Evolutionary conservation across 2,888 invertebrate genomes (phyloP).

Genomic region (Calliopum simillimum): DNA sequence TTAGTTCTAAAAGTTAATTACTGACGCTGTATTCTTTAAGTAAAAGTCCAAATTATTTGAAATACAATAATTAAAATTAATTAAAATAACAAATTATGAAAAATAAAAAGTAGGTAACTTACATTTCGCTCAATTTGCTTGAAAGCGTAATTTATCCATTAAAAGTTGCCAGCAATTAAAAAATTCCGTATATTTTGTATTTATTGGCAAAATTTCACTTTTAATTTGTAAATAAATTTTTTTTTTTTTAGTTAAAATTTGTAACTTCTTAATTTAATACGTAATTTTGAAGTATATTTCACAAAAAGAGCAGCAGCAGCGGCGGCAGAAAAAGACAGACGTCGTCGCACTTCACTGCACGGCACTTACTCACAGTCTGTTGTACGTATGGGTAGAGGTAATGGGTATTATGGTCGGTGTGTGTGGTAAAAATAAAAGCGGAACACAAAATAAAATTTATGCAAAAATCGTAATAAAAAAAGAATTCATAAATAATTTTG

Average conservation of each 20-base stretch:
- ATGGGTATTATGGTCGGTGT: too few species aligned
- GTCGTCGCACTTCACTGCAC: constrained; percentile 28
- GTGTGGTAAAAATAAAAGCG: constrained; percentile 13
- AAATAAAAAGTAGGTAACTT: neutral
- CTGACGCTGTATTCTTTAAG: constrained; percentile 4
- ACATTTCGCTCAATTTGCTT: neutral
- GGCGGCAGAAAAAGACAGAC: neutral
- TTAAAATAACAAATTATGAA: neutral
- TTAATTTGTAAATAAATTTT: neutral
- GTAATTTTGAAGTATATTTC: constrained; percentile 33
- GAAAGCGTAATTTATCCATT: neutral
- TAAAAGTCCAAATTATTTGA: neutral
- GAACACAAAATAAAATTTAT: constrained; percentile 25
- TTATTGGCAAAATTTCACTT: constrained; percentile 1
- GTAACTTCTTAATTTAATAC: constrained; percentile 30
- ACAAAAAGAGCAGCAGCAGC: constrained; percentile 9
- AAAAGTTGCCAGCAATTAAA: neutral
- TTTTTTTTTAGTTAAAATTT: constrained; percentile 8
- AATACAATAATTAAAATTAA: constrained; percentile 16
- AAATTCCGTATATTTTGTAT: too few species aligned
- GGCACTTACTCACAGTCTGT: neutral
- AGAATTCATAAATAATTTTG: constrained; percentile 23
- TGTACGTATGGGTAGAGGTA: neutral
- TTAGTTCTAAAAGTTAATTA: neutral
- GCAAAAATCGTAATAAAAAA: constrained; percentile 52